These are phyloP conservation scores for Rhorus exstirpatorius DNA, from an alignment of 2,888 invertebrate genomes.

Conservation along the genomic window DNA sequence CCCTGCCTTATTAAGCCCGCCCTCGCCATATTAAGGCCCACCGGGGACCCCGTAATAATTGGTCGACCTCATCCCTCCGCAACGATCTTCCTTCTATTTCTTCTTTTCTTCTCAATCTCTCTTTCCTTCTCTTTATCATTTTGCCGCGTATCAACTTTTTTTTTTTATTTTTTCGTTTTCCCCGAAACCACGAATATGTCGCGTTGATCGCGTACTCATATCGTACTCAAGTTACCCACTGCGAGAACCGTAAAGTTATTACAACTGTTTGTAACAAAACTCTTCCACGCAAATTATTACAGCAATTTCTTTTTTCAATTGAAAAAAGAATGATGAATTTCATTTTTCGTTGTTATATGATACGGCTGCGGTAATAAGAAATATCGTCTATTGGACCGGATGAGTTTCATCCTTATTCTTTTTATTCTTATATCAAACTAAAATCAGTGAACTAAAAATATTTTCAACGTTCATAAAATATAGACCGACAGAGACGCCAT, in stretches of 20 bases:
- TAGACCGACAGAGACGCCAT: too few relatives aligned
- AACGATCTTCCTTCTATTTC: constrained; percentile 30
- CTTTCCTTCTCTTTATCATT: constrained; percentile 22
- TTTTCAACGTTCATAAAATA: too few relatives aligned
- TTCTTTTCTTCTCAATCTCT: constrained; percentile 35
- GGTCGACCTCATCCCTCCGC: constrained; percentile 63
- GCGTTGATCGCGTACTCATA: not conserved
- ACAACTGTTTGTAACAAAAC: too few relatives aligned
- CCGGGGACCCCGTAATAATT: constrained; percentile 75
- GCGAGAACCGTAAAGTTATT: not conserved
- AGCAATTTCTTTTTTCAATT: too few relatives aligned
- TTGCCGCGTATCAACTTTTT: constrained; percentile 4
- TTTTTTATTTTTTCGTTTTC: constrained; percentile 38
- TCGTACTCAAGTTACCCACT: not conserved
- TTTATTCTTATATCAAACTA: too few relatives aligned
- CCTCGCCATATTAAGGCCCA: constrained; percentile 84
- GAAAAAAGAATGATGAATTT: too few relatives aligned
- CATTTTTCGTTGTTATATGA: too few relatives aligned
- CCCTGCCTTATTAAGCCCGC: constrained; percentile 85
- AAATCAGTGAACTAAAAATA: too few relatives aligned
- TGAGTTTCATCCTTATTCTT: too few relatives aligned
- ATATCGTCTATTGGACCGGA: too few relatives aligned
- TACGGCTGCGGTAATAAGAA: too few relatives aligned
- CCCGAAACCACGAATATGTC: constrained; percentile 32
- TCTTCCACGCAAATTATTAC: too few relatives aligned